phyloP scores from a whole-genome alignment of 2,113 vertebrate species.

The Pseudopodoces humilis region DNA sequence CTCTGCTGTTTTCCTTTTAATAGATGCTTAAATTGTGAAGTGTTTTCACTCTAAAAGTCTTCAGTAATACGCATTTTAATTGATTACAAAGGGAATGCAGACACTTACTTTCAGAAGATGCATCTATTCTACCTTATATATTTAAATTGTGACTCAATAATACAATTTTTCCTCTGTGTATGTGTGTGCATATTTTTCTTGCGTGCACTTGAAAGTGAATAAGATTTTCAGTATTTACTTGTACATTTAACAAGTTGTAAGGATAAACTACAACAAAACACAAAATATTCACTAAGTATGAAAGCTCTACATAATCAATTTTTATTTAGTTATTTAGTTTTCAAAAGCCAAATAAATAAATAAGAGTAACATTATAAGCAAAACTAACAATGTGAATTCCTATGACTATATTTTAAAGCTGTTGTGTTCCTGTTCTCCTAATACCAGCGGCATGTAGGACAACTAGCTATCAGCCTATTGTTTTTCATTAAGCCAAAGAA shows the following conservation, averaged over 20 bases:
- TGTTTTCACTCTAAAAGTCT: neutral
- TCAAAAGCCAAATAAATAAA: conserved; percentile 25
- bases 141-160: conserved; percentile 10
- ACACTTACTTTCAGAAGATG: neutral
- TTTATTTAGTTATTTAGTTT: conserved; percentile 49
- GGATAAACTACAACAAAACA: conserved; percentile 38
- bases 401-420: neutral
- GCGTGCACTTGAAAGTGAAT: neutral
- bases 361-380: neutral
- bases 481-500: neutral
- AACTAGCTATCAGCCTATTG: neutral
- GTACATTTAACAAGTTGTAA: conserved; percentile 14
- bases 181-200: neutral
- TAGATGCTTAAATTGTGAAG: neutral
- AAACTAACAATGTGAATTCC: neutral
- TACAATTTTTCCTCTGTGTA: neutral
- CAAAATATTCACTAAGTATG: conserved; percentile 39
- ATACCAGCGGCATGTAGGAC: neutral
- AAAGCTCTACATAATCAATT: conserved; percentile 25
- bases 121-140: neutral
- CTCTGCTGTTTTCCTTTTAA: neutral
- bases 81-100: neutral
- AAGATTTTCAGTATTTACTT: conserved; percentile 41
- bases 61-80: neutral
- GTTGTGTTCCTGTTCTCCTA: neutral